Evolutionary conservation across 37 sponge, comb jelly and placozoan genomes (phyloP).

Genomic region (Ephydatia muelleri): DNA sequence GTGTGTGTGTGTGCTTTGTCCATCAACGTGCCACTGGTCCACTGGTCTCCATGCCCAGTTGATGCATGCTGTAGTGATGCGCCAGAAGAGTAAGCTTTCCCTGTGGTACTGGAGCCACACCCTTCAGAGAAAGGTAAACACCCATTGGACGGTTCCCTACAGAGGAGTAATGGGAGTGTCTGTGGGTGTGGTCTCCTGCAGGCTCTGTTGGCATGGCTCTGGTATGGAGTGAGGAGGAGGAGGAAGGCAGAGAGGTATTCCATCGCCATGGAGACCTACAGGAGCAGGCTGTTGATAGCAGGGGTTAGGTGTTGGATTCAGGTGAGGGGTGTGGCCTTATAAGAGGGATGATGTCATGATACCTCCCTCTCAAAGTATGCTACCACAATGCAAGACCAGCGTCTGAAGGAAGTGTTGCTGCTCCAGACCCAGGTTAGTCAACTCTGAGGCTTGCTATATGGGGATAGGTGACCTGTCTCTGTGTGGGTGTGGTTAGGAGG

Average conservation of each 20-base stretch:
- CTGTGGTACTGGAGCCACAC: conserved; percentile 68
- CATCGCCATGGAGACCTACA: conserved; percentile 48
- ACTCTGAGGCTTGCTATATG: neutral
- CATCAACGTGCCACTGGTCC: too few species aligned
- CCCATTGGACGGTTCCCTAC: too few species aligned
- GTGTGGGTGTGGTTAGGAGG: too few species aligned
- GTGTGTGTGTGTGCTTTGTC: neutral
- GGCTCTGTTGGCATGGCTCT: conserved; percentile 46
- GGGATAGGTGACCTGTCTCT: too few species aligned
- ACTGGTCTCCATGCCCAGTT: too few species aligned
- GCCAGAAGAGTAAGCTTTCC: conserved; percentile 25
- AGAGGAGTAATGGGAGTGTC: neutral
- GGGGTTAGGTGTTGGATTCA: conserved; percentile 68
- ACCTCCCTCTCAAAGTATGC: neutral
- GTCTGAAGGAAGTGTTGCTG: neutral
- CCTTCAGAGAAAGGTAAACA: conserved; percentile 40
- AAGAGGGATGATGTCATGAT: neutral
- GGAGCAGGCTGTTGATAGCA: conserved; percentile 26
- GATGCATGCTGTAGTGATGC: conserved; percentile 36
- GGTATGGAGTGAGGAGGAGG: conserved; percentile 33
- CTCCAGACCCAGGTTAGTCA: neutral
- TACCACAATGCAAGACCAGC: neutral
- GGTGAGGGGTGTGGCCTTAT: conserved; percentile 14
- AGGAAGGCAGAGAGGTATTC: conserved; percentile 40
- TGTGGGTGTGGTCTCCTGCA: conserved; percentile 8